Percentiles rank a stretch among this genome's conserved stretches.
These are phyloP conservation scores for Entosphenus tridentatus DNA, from an alignment of 2,113 vertebrate species.

Conservation along the genomic window DNA sequence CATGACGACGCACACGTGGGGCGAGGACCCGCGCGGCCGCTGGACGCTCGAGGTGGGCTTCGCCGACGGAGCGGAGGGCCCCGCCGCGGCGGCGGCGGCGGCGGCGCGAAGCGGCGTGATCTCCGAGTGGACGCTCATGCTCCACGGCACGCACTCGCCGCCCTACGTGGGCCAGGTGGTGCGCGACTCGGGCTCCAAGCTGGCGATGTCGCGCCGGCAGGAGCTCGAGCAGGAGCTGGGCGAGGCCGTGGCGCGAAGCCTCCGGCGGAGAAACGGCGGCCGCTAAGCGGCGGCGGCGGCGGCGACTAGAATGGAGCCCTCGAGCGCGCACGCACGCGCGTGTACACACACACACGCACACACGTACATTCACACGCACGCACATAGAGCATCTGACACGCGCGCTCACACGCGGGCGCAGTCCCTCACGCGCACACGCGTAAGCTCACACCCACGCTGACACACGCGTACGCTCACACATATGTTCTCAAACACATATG, in stretches of 20 bases:
- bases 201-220: constrained; percentile 98
- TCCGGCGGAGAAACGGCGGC: no score
- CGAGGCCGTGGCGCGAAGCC: constrained; percentile 76
- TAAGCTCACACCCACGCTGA: no score
- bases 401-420: no score
- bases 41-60: constrained; percentile 83
- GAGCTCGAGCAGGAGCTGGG: constrained; percentile 92
- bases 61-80: constrained; percentile 21
- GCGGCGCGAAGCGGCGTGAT: constrained; percentile 47
- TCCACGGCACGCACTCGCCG: constrained; percentile 88
- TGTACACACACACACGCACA: no score
- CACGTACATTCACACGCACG: no score
- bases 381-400: no score
- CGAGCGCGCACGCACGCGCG: no score
- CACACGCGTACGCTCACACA: no score
- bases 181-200: constrained; percentile 90
- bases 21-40: constrained; percentile 77
- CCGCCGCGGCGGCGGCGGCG: not conserved
- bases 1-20: constrained; percentile 98
- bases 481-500: no score
- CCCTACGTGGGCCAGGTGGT: constrained; percentile 97
- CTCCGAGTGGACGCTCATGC: constrained; percentile 94
- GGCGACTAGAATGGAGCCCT: no score
- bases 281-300: no score
- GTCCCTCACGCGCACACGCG: no score